Percentiles rank a stretch among this genome's conserved stretches.
phyloP scores from a whole-genome alignment of 2,797 vertebrate genomes.

The Podargus strigoides region DNA sequence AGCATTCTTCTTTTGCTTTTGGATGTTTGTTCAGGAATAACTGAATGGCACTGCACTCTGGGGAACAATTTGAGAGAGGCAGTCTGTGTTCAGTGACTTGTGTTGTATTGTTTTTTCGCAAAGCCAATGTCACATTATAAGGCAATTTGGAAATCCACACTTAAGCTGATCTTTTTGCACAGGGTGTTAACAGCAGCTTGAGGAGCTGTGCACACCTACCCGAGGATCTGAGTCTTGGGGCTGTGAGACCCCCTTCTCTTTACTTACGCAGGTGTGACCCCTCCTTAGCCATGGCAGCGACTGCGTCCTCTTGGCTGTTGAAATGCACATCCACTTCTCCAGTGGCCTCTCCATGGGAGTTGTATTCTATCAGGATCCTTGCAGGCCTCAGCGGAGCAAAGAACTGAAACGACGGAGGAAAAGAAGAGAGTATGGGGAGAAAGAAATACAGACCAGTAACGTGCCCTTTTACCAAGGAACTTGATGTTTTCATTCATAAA shows the following conservation, averaged over 20 bases:
- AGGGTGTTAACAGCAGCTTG: not conserved
- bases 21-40: not conserved
- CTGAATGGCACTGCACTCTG: not conserved
- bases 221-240: rapidly evolving
- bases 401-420: constrained; percentile 76
- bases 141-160: rapidly evolving
- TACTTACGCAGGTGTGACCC: constrained; percentile 73
- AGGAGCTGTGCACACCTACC: not conserved
- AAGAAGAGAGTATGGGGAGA: not conserved
- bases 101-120: rapidly evolving
- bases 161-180: rapidly evolving
- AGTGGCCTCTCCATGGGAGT: constrained; percentile 75
- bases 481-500: rapidly evolving
- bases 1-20: not conserved
- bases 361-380: constrained; percentile 82
- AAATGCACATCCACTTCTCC: constrained; percentile 87
- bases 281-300: constrained; percentile 85
- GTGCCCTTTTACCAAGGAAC: rapidly evolving
- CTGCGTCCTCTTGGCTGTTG: constrained; percentile 76
- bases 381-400: constrained; percentile 82
- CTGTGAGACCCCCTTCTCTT: rapidly evolving
- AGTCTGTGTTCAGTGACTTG: not conserved
- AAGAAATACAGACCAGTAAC: not conserved
- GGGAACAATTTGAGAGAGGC: not conserved
- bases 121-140: rapidly evolving